phyloP scores from a whole-genome alignment of 2,797 vertebrate species.

The Enteromius thamalakanensis region DNA sequence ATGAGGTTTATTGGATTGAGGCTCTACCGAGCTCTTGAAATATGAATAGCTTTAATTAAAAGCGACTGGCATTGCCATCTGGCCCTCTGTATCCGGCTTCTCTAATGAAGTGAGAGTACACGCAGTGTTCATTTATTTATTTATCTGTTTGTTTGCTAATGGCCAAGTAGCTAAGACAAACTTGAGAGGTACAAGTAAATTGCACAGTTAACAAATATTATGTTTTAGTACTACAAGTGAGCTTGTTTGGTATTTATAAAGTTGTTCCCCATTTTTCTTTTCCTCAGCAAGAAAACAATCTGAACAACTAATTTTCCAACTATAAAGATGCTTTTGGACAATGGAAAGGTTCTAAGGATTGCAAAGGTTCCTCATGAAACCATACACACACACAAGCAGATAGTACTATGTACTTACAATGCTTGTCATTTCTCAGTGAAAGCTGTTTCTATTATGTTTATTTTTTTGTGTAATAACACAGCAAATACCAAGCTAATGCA shows the following conservation, averaged over 20 bases:
- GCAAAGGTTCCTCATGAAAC: neutral
- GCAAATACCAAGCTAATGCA: neutral
- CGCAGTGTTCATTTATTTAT: conserved; percentile 44
- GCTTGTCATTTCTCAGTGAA: neutral
- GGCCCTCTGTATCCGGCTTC: conserved; percentile 62
- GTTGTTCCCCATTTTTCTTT: neutral
- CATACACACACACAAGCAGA: neutral
- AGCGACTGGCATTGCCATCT: conserved; percentile 64
- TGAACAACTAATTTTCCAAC: neutral
- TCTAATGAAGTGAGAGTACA: conserved; percentile 60
- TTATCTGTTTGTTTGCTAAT: conserved; percentile 46
- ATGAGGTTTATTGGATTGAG: conserved; percentile 52
- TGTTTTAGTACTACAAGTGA: neutral
- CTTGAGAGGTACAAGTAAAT: conserved; percentile 21
- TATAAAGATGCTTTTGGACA: neutral
- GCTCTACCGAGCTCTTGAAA: conserved; percentile 62
- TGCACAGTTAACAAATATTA: neutral
- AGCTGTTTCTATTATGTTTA: neutral
- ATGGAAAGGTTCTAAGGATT: neutral
- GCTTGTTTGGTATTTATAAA: neutral
- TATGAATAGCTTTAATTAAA: conserved; percentile 71
- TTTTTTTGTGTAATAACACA: neutral
- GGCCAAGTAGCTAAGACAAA: conserved; percentile 39
- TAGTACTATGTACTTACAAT: neutral
- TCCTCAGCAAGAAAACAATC: neutral